Evolutionary conservation across 2,113 vertebrate genomes (phyloP).

Genomic region (Indri indri): DNA sequence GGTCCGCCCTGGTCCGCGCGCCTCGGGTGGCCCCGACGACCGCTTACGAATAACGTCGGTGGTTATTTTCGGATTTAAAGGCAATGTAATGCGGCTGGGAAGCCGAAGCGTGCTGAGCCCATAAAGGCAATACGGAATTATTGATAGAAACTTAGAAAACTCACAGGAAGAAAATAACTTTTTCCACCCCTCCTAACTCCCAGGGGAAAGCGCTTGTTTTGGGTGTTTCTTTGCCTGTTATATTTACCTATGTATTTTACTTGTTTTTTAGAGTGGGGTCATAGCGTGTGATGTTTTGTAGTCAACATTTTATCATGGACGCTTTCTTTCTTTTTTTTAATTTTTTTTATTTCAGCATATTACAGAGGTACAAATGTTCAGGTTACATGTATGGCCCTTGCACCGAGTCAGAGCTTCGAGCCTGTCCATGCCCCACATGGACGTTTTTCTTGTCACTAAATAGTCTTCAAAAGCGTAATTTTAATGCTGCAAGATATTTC

Average conservation of each 20-base stretch:
- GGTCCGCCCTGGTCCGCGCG: background rate
- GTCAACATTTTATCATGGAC: background rate
- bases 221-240: background rate
- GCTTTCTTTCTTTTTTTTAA: background rate
- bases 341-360: no score
- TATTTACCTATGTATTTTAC: background rate
- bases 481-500: background rate
- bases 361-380: no score
- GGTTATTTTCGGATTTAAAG: background rate
- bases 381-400: no score
- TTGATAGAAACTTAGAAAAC: background rate
- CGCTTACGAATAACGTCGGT: rapidly evolving
- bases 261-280: background rate
- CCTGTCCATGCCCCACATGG: background rate
- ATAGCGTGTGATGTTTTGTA: background rate
- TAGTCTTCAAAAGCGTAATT: background rate
- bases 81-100: no score
- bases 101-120: no score
- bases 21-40: background rate
- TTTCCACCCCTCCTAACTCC: background rate
- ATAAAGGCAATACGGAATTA: no score
- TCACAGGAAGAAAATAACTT: background rate
- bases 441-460: background rate
- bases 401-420: no score
- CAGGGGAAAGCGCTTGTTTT: background rate